Base-by-base conservation (phyloP, 2,113 vertebrate species). In the Gallinago jamesoni region DNA sequence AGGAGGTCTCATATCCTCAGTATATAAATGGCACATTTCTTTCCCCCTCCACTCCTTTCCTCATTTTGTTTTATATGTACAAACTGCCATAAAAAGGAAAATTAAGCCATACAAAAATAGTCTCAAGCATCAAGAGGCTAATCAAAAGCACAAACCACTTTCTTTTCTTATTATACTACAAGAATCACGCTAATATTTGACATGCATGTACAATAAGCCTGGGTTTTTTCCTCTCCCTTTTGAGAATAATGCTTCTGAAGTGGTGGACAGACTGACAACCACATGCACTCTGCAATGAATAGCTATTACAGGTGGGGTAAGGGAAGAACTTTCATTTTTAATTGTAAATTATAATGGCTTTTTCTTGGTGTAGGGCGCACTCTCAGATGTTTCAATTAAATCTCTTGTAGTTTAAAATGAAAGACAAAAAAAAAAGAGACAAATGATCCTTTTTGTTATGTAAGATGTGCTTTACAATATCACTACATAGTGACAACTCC, bases 61-160 rank as follows among this genome's bases (percentile, higher is more conserved):
- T 93, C 92, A 95, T 95, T 97, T 96, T 95, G 78, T 96, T 96
- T 94, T 93, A 95, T 96, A 97, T 78, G 88, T 95, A 95, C 72
- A 94, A 90, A 96, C 93, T 86, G 77, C 94, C 97, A 98, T 98
- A 98, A 98, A 97, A 98, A 97, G 94, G 97, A 97, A 98, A 98
- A 98, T 98, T 97, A 98, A 97, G 90, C 94, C 93, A 95, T 96
- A 97, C 67, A 70, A 82, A 98, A 94, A 68, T 91, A 96, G 82
- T 95, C 91, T 83, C 83, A 97, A 89, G 97, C 94, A 97, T 97
- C 98, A 98, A 98, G 98, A 97, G 98, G 75, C 76, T 97, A 95
- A 98, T 98, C 96, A 96, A 97, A 96, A 94, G 85, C 90, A 89
- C 93, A 97, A 97, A 96, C 84, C 90, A 95, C 87, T 94, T 97